Percentiles rank a stretch among this genome's conserved stretches.
Evolutionary conservation across 2,797 vertebrate genomes (phyloP).

Genomic region (Balearica regulorum): DNA sequence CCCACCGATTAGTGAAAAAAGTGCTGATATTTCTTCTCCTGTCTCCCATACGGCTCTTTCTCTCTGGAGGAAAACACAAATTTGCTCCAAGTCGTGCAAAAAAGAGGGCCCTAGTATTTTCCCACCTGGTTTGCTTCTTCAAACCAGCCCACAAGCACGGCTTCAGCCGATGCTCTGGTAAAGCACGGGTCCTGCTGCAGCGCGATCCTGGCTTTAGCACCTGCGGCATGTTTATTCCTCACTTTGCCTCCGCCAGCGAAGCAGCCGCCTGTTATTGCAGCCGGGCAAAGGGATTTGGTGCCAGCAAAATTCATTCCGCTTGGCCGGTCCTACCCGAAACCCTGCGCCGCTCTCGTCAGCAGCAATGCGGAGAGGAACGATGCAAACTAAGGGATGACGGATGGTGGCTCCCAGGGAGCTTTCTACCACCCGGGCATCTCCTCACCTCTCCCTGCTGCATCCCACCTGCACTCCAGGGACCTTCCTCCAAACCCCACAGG

Average conservation of each 20-base stretch:
- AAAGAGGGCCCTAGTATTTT: not conserved
- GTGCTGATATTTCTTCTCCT: not conserved
- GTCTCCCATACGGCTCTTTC: not conserved
- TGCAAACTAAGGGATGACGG: not conserved
- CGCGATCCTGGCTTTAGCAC: rapidly evolving
- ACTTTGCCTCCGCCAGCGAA: not conserved
- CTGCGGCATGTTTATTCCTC: not conserved
- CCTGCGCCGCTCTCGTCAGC: rapidly evolving
- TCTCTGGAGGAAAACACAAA: not conserved
- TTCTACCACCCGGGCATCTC: rapidly evolving
- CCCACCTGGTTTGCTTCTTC: not conserved
- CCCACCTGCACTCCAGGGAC: not conserved
- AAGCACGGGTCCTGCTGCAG: not conserved
- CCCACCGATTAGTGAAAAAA: not conserved
- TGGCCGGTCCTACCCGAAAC: not conserved
- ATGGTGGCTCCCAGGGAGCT: not conserved
- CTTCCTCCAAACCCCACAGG: not conserved
- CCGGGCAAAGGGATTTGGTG: not conserved
- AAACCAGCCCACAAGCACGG: not conserved
- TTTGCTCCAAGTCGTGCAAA: not conserved
- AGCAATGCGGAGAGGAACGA: not conserved
- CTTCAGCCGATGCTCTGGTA: rapidly evolving
- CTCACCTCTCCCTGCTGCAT: not conserved
- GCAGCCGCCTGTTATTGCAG: not conserved
- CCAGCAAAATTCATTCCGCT: not conserved